These are phyloP conservation scores for Onychostruthus taczanowskii DNA, from an alignment of 2,113 vertebrate species.

Conservation along the genomic window DNA sequence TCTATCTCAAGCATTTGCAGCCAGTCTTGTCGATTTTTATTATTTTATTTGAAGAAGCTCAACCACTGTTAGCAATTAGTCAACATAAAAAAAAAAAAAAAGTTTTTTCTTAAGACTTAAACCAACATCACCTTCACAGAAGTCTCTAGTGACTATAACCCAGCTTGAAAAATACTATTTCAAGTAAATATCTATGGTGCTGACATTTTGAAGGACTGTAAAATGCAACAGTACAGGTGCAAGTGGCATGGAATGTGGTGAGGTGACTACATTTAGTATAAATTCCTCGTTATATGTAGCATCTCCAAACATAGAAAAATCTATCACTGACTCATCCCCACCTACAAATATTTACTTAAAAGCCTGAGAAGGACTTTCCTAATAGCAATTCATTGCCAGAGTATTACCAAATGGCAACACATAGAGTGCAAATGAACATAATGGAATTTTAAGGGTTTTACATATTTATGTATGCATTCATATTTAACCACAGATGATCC, in stretches of 20 bases:
- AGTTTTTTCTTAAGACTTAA: neutral
- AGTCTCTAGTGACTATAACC: neutral
- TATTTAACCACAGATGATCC: neutral
- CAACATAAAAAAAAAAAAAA: neutral
- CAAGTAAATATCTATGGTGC: neutral
- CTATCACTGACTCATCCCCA: neutral
- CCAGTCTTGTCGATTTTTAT: neutral
- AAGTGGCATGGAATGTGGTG: neutral
- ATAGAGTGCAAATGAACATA: accelerated
- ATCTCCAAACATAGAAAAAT: neutral
- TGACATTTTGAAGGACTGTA: neutral
- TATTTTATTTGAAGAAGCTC: neutral
- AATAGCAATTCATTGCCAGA: neutral
- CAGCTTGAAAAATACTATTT: neutral
- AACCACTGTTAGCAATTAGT: neutral
- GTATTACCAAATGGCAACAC: neutral
- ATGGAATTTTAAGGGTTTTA: neutral
- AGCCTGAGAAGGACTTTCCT: neutral
- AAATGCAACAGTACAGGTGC: neutral
- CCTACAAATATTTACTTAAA: neutral
- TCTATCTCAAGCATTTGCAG: neutral
- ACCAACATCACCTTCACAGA: neutral
- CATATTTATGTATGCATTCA: neutral
- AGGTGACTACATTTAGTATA: neutral
- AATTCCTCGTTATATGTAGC: neutral